A percentile compares a stretch with the other conserved stretches of the same genome.
These are phyloP conservation scores for Mythimna lalbum DNA, from an alignment of 2,888 invertebrate genomes.

Conservation along the genomic window DNA sequence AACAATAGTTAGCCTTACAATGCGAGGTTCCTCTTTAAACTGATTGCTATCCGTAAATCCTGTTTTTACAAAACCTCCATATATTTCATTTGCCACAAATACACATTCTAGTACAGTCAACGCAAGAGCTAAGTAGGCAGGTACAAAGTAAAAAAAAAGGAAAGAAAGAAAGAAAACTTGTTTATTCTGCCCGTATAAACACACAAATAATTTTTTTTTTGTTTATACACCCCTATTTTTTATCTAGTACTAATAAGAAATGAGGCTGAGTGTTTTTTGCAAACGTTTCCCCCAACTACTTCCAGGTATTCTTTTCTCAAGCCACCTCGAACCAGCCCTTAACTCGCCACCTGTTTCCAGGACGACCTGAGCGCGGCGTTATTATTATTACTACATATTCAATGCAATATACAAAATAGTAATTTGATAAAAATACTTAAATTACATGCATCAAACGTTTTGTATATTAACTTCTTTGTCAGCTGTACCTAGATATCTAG, in stretches of 20 bases:
- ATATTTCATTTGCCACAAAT: constrained; percentile 46
- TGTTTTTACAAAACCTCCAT: constrained; percentile 30
- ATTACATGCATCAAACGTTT: not conserved
- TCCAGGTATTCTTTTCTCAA: too few species aligned
- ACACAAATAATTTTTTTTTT: too few species aligned
- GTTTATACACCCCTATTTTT: too few species aligned
- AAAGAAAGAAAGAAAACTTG: too few species aligned
- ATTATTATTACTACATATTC: not conserved
- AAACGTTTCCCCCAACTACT: too few species aligned
- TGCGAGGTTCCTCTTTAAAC: constrained; percentile 15
- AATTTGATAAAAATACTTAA: not conserved
- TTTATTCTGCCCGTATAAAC: too few species aligned
- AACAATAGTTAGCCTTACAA: constrained; percentile 4
- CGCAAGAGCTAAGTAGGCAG: not conserved
- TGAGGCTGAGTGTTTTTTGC: too few species aligned
- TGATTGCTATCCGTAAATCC: constrained; percentile 40
- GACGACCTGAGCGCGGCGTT: too few species aligned
- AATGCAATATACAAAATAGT: not conserved
- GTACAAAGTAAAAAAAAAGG: too few species aligned
- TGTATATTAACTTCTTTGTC: not conserved
- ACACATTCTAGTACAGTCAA: constrained; percentile 15
- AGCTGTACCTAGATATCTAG: constrained; percentile 25
- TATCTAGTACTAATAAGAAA: too few species aligned
- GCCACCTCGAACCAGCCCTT: too few species aligned
- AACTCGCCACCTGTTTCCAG: too few species aligned